Conservation (phyloP, 1,140 invertebrate species). For the Solenopsis fugax region DNA sequence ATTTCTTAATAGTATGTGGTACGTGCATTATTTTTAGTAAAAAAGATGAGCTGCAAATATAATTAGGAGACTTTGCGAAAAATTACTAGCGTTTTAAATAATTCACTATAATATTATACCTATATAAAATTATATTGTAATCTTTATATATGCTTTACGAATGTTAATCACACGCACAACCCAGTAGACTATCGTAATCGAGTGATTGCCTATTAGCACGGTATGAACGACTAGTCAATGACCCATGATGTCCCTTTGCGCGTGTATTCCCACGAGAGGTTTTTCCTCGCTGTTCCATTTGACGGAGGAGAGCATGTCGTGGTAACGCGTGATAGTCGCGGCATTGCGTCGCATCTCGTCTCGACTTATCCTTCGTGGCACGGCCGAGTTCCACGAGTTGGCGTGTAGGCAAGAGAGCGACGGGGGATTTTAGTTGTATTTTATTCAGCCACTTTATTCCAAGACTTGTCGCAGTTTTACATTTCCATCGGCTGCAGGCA, state of each 20-base stretch:
- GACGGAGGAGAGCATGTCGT: conserved; percentile 12
- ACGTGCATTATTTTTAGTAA: background rate
- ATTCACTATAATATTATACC: background rate
- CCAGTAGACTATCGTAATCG: background rate
- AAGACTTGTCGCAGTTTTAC: conserved; percentile 85
- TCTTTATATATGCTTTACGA: background rate
- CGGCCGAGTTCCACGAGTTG: conserved; percentile 33
- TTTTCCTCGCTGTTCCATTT: conserved; percentile 56
- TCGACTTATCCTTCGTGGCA: conserved; percentile 42
- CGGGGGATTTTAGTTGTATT: conserved; percentile 85
- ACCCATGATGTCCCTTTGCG: background rate
- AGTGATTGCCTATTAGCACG: background rate
- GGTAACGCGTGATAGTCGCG: conserved; percentile 58
- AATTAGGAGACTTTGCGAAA: background rate
- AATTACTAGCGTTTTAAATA: conserved; percentile 1
- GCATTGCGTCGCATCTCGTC: conserved; percentile 39
- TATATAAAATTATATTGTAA: background rate
- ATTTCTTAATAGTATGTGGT: background rate
- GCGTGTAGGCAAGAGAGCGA: conserved; percentile 44
- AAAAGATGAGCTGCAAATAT: background rate
- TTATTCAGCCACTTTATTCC: conserved; percentile 86
- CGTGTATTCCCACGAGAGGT: conserved; percentile 41
- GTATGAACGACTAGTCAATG: background rate
- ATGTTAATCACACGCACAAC: background rate
- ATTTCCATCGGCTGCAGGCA: conserved; percentile 84